A percentile compares a stretch with the other conserved stretches of the same genome.
Evolutionary conservation across 2,797 vertebrate genomes (phyloP).

Genomic region (Megaceryle alcyon): DNA sequence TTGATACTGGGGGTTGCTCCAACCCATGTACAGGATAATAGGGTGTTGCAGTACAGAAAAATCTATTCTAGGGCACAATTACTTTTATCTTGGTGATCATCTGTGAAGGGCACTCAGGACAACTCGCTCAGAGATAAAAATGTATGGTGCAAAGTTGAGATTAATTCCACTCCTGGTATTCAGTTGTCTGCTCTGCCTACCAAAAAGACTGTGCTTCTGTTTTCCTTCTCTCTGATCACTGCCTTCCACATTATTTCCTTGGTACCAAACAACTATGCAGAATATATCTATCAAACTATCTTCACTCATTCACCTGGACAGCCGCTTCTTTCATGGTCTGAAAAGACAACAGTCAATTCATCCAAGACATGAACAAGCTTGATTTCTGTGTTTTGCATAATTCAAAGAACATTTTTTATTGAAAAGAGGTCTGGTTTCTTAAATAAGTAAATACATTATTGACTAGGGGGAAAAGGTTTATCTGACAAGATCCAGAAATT

Average conservation of each 20-base stretch:
- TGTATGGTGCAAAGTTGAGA: neutral
- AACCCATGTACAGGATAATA: neutral
- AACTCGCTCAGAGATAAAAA: neutral
- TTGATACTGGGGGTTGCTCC: neutral
- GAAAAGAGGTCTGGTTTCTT: neutral
- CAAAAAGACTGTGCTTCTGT: neutral
- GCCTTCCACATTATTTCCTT: neutral
- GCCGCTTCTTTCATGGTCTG: neutral
- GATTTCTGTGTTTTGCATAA: neutral
- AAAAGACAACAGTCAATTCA: neutral
- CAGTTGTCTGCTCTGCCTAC: neutral
- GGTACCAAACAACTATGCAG: fast-evolving
- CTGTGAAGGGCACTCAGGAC: neutral
- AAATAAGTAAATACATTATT: neutral
- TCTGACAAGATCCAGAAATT: neutral
- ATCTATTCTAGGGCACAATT: neutral
- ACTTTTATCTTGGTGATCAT: neutral
- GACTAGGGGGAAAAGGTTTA: neutral
- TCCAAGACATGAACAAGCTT: neutral
- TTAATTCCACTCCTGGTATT: neutral
- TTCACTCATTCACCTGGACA: neutral
- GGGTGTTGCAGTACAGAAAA: neutral
- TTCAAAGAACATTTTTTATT: neutral
- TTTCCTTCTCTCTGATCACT: neutral
- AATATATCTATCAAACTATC: neutral